Base-by-base conservation (phyloP, 2,797 vertebrate genomes). In the Peromyscus aztecus region DNA sequence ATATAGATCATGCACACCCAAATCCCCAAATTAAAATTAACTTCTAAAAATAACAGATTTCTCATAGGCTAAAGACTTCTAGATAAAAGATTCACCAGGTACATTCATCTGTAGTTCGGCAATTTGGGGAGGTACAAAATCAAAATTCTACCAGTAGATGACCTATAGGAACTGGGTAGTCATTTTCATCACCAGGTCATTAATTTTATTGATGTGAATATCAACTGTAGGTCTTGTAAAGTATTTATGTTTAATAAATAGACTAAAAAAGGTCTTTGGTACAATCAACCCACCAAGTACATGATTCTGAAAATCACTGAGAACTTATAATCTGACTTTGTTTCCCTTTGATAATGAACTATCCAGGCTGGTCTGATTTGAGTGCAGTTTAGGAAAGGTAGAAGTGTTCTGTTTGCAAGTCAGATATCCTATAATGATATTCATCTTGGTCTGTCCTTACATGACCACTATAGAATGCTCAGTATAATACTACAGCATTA, bases 321-420 rank as follows among this genome's bases (percentile, higher is more conserved):
- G 98, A 97, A 84, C 8, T 96, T 97, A 96, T 11, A 83, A 31
- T 92, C 27, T 88, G 61, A 69, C 91, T 21, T 85, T 95, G 94
- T 71, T 96, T 94, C 86, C 46, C 19, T 92, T 77, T 94, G 40
- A 90, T 59, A 90, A 87, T 65, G 52, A 94, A 89, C 52, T 37
- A 91, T 40, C 7, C 76, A 95, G 96, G 94, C 43, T 95, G 88
- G 23, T 83, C 78, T 83, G 29, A 89, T 90, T 92, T 77, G 90
- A 97, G 55, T 92, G 96, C 96, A 97, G 95, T 75, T 92, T 73
- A 97, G 78, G 92, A 0, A 40, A 81, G 52, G 93, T 80, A 57
- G 49, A 91, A 93, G 46, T 96, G 90, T 59, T 95, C 43, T 95
- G 76, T 83, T 52, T 93, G 88, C 80, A 94, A 19, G 76, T 0